These are phyloP conservation scores for Chaetogeoica ovagalla DNA, from an alignment of 2,888 invertebrate species.

Conservation along the genomic window DNA sequence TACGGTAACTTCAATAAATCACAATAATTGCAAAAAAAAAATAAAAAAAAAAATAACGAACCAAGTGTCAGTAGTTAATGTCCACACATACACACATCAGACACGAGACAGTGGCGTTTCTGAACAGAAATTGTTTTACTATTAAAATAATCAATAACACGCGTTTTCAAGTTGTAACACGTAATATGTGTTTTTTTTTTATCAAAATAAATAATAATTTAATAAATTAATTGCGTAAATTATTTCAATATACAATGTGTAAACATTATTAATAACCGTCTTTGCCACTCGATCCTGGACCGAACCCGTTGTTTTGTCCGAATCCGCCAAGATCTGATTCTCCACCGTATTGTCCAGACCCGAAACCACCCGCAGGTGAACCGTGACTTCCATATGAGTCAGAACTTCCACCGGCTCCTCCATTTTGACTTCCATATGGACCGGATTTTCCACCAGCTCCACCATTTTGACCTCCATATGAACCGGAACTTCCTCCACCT, in stretches of 20 bases:
- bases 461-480: slow-evolving; percentile 8
- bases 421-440: slow-evolving; percentile 1
- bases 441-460: not conserved
- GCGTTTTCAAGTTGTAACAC: not conserved
- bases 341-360: slow-evolving; percentile 23
- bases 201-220: slow-evolving; percentile 36
- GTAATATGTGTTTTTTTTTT: not conserved
- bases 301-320: slow-evolving; percentile 6
- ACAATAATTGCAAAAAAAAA: no score
- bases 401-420: not conserved
- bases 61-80: no score
- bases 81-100: no score
- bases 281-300: slow-evolving; percentile 19
- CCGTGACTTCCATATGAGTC: not conserved
- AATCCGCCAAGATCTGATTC: not conserved
- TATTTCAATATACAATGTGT: slow-evolving; percentile 14
- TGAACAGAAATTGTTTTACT: not conserved
- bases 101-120: no score
- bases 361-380: not conserved
- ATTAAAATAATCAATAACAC: not conserved
- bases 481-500: not conserved
- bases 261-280: slow-evolving; percentile 3
- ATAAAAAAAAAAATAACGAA: no score
- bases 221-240: slow-evolving; percentile 25
- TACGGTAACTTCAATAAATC: no score